These are phyloP conservation scores for Batillaria attramentaria DNA, from an alignment of 1,140 invertebrate genomes.

Conservation along the genomic window DNA sequence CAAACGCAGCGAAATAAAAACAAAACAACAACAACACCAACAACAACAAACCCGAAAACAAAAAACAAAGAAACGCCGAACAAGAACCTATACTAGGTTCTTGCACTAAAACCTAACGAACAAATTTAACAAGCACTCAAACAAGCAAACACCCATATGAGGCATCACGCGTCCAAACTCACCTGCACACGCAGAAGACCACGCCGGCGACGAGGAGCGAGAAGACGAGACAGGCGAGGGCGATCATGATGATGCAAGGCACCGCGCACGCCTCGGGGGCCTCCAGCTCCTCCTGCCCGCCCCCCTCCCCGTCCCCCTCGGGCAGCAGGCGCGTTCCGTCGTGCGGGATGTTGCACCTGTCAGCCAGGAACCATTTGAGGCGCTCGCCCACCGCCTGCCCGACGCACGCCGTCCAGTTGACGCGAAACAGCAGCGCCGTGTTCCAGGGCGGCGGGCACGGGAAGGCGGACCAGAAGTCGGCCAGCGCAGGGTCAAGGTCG, in stretches of 20 bases:
- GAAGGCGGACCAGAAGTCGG: conserved; percentile 40
- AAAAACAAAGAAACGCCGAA: too few species aligned
- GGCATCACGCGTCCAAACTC: too few species aligned
- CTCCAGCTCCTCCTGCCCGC: conserved; percentile 36
- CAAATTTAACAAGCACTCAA: neutral
- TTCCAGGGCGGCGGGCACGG: conserved; percentile 46
- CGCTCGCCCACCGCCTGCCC: conserved; percentile 37
- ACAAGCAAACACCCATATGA: neutral
- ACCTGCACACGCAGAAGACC: conserved; percentile 39
- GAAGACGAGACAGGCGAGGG: conserved; percentile 32
- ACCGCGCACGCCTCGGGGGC: conserved; percentile 14
- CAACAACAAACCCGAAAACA: too few species aligned
- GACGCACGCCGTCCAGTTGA: conserved; percentile 45
- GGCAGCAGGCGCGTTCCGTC: conserved; percentile 31
- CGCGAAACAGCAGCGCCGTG: conserved; percentile 27
- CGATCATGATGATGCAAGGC: conserved; percentile 39
- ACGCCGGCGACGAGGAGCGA: conserved; percentile 33
- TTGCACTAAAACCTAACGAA: too few species aligned
- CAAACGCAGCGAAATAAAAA: too few species aligned
- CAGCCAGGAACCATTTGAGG: conserved; percentile 40
- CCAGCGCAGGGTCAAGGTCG: conserved; percentile 22
- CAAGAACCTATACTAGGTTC: too few species aligned
- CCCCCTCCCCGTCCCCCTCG: conserved; percentile 14
- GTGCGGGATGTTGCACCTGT: conserved; percentile 43
- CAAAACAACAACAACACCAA: too few species aligned